These are phyloP conservation scores for Steromphala cineraria DNA, from an alignment of 2,888 invertebrate species.

Conservation along the genomic window DNA sequence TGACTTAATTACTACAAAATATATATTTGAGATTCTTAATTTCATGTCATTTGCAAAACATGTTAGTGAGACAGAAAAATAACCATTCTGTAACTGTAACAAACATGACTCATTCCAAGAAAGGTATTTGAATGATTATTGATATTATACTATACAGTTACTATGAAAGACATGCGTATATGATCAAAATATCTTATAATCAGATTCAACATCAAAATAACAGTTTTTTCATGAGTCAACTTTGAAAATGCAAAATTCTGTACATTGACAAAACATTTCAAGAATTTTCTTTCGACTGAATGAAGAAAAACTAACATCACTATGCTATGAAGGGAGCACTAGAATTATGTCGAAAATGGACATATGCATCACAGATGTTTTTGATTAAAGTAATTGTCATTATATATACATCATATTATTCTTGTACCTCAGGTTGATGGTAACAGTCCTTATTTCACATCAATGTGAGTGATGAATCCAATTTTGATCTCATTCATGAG, in stretches of 20 bases:
- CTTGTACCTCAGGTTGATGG: not conserved
- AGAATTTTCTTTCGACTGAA: no score
- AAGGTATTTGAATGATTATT: no score
- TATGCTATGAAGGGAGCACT: not conserved
- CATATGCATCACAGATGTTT: constrained; percentile 4
- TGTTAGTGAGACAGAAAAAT: not conserved
- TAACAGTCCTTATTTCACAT: not conserved
- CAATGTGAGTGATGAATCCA: not conserved
- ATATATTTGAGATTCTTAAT: not conserved
- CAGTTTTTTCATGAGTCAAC: no score
- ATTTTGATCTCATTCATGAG: not conserved
- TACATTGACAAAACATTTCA: no score
- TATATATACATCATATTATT: not conserved
- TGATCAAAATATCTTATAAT: no score
- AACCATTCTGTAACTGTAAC: not conserved
- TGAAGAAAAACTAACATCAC: no score
- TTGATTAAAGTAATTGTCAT: not conserved
- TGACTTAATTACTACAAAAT: not conserved
- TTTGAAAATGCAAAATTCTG: no score
- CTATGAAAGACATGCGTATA: no score
- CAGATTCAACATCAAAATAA: no score
- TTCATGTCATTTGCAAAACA: not conserved
- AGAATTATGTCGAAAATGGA: not conserved
- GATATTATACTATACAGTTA: no score
- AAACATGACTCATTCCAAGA: no score